Evolutionary conservation across 2,113 vertebrate genomes (phyloP).

Genomic region (Microtus pennsylvanicus): DNA sequence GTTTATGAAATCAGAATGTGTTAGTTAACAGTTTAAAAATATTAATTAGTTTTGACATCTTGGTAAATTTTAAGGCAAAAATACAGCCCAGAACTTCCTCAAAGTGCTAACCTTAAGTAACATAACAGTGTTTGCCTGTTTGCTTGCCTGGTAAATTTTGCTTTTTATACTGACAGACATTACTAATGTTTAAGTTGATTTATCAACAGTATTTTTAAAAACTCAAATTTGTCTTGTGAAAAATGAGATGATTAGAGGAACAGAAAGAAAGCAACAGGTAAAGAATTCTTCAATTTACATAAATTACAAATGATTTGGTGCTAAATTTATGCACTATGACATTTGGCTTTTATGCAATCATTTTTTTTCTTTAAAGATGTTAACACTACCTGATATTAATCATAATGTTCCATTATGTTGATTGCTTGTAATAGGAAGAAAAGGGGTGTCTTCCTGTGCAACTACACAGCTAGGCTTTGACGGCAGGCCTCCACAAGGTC

Average conservation of each 20-base stretch:
- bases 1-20: constrained; percentile 85
- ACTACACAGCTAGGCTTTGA: constrained; percentile 99
- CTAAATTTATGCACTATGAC: constrained; percentile 94
- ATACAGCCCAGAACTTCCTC: constrained; percentile 91
- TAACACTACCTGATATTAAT: constrained; percentile 99
- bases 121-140: constrained; percentile 94
- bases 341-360: constrained; percentile 94
- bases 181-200: constrained; percentile 99
- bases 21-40: constrained; percentile 81
- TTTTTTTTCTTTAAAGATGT: constrained; percentile 95
- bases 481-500: constrained; percentile 99
- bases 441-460: constrained; percentile 99
- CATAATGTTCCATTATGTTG: constrained; percentile 99
- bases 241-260: constrained; percentile 96
- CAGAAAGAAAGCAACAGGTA: constrained; percentile 96
- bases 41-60: constrained; percentile 82
- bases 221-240: constrained; percentile 95
- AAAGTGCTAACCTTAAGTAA: constrained; percentile 94
- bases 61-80: constrained; percentile 87
- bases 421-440: constrained; percentile 99
- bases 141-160: constrained; percentile 96
- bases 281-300: constrained; percentile 96
- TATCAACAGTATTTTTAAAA: constrained; percentile 96
- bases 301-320: constrained; percentile 94
- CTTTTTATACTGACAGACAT: constrained; percentile 96